Conservation (phyloP, 2,113 vertebrate species). For the Piprites chloris region DNA sequence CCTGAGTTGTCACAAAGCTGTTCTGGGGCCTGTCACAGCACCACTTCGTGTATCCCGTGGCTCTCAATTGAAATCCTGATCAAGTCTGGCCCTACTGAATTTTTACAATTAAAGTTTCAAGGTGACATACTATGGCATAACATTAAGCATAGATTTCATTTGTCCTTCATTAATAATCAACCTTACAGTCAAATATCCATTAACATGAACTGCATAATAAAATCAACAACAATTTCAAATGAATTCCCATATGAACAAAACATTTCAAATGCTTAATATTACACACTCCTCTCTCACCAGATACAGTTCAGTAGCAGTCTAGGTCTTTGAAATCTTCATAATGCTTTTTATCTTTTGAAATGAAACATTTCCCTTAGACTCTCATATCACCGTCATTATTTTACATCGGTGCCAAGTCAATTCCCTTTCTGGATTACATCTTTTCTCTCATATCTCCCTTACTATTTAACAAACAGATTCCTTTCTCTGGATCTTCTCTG, state of each 20-base stretch:
- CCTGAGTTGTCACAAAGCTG: background rate
- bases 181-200: conserved; percentile 62
- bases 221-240: conserved; percentile 66
- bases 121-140: conserved; percentile 49
- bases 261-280: conserved; percentile 49
- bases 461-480: background rate
- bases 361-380: conserved; percentile 42
- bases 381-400: conserved; percentile 19
- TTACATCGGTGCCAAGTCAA: background rate
- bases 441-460: background rate
- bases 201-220: conserved; percentile 67
- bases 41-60: background rate
- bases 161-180: conserved; percentile 67
- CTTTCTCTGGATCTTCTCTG: background rate
- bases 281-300: conserved; percentile 13
- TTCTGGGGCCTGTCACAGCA: background rate
- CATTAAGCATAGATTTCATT: conserved; percentile 57
- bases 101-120: conserved; percentile 42
- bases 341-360: conserved; percentile 52
- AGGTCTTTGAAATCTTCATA: conserved; percentile 48
- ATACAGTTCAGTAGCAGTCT: background rate
- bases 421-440: conserved; percentile 41
- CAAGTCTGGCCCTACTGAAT: background rate
- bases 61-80: background rate
- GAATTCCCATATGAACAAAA: conserved; percentile 51